These are phyloP conservation scores for Alentia gelatinosa DNA, from an alignment of 2,888 invertebrate genomes.

Conservation along the genomic window DNA sequence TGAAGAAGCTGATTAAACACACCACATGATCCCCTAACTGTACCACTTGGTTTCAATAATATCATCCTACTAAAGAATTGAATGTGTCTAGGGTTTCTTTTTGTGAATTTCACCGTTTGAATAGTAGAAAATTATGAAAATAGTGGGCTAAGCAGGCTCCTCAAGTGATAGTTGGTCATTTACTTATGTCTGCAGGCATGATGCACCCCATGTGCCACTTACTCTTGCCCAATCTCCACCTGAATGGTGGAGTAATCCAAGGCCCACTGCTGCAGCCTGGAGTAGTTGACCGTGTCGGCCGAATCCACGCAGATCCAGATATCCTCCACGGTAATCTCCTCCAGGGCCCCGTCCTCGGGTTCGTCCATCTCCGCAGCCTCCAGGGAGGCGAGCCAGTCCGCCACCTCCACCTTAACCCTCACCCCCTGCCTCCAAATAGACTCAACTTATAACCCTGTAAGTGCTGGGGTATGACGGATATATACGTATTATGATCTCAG, in stretches of 20 bases:
- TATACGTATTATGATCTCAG: background rate
- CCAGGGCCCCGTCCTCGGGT: background rate
- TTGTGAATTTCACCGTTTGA: too few species aligned
- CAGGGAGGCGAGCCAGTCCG: background rate
- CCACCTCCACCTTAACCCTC: background rate
- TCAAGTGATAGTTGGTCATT: too few species aligned
- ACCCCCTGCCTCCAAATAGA: background rate
- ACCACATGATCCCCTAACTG: too few species aligned
- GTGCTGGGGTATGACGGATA: background rate
- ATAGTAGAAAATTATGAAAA: too few species aligned
- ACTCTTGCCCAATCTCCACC: background rate
- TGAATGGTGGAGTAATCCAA: background rate
- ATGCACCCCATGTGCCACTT: background rate
- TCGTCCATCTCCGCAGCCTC: background rate
- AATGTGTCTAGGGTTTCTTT: too few species aligned
- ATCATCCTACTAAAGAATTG: too few species aligned
- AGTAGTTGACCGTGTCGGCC: background rate
- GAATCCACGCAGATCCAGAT: slow-evolving; percentile 6
- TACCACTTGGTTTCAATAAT: too few species aligned
- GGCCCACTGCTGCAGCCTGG: background rate
- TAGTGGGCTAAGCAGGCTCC: too few species aligned
- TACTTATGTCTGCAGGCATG: too few species aligned
- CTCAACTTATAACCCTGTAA: background rate
- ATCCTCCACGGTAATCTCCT: background rate
- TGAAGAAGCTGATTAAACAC: too few species aligned